These are phyloP conservation scores for Knipowitschia caucasica DNA, from an alignment of 2,797 vertebrate genomes.

Conservation along the genomic window DNA sequence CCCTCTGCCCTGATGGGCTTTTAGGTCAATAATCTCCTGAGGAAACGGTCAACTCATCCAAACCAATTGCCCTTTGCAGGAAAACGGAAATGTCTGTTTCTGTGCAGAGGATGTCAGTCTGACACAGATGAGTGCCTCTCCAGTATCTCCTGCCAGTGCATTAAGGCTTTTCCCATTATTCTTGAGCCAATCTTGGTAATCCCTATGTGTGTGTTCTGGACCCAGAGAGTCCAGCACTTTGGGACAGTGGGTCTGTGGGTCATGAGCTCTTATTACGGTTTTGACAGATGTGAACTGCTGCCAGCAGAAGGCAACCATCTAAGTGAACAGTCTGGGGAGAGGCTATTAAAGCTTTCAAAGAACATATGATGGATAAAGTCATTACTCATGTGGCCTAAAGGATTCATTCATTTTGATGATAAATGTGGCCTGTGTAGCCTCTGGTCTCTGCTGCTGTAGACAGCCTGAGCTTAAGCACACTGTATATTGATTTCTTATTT, in stretches of 20 bases:
- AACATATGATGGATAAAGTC: conserved; percentile 3
- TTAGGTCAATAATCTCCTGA: conserved; percentile 74
- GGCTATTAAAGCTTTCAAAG: conserved; percentile 26
- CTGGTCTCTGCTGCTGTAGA: conserved; percentile 46
- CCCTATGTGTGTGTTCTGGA: conserved; percentile 29
- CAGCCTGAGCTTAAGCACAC: conserved; percentile 34
- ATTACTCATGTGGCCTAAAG: conserved; percentile 1
- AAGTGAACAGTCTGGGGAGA: conserved; percentile 40
- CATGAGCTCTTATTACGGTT: conserved; percentile 50
- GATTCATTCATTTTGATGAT: conserved; percentile 27
- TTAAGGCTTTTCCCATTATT: conserved; percentile 16
- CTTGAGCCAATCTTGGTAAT: background rate
- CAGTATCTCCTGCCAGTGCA: conserved; percentile 18
- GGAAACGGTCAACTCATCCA: conserved; percentile 64
- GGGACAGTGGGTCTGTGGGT: conserved; percentile 64
- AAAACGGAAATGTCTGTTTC: conserved; percentile 45
- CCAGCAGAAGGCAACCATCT: conserved; percentile 45
- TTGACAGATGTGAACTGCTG: conserved; percentile 60
- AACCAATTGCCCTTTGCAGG: conserved; percentile 49
- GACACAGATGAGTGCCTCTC: conserved; percentile 10
- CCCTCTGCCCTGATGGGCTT: conserved; percentile 46
- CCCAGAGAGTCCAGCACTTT: conserved; percentile 17
- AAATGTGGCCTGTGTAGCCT: conserved; percentile 28
- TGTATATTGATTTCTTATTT: conserved; percentile 67
- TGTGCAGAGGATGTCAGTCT: conserved; percentile 14